Evolutionary conservation across 2,113 vertebrate species (phyloP), one percentile per base, ranked within the genome.

Genomic region (Telmatochromis bifrenatus): DNA sequence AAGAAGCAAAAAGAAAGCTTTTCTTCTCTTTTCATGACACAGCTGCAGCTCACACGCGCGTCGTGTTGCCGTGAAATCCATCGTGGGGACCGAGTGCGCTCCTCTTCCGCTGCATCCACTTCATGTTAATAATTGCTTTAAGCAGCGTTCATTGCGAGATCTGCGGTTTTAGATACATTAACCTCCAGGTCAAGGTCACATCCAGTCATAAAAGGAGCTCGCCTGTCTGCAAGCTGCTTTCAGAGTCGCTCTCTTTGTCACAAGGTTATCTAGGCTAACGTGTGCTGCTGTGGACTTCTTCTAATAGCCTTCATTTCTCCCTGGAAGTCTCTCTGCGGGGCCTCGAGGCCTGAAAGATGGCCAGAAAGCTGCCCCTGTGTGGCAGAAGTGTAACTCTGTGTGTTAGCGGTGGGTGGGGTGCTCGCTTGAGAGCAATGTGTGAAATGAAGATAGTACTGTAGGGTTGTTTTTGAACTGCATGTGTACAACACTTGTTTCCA

Each of bases 401-500:
- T 37, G 87, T 84, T 84, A 35, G 70, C 15, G 53, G 87, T 90
- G 93, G 93, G 93, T 91, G 94, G 87, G 88, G 88, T 75, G 83
- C 79, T 93, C 12, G 77, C 89, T 87, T 73, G 60, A 92, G 81
- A 92, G 68, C 84, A 92, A 88, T 93, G 93, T 94, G 87, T 90
- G 85, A 60, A 77, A 3, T 58, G 60, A 79, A 92, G 91, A 90
- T 93, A 88, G 87, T 68, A 77, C 80, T 82, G 56, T 21, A 21
- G 33, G 37, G 37, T 73, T 87, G 73, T 87, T 77, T 86, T 75
- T 70, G 7, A 23, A 21, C 26, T 55, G 19, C 49, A 21, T 90
- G 86, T 85, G 60, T 84, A 70, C 82, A 79, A 42, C 53, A 28
- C 83, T 85, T 89, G 83, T 85, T 54, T 81, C 13, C 77, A 7